These are phyloP conservation scores for Stichopus horrens DNA, from an alignment of 53 echinoderm and acorn worm species.

Conservation along the genomic window DNA sequence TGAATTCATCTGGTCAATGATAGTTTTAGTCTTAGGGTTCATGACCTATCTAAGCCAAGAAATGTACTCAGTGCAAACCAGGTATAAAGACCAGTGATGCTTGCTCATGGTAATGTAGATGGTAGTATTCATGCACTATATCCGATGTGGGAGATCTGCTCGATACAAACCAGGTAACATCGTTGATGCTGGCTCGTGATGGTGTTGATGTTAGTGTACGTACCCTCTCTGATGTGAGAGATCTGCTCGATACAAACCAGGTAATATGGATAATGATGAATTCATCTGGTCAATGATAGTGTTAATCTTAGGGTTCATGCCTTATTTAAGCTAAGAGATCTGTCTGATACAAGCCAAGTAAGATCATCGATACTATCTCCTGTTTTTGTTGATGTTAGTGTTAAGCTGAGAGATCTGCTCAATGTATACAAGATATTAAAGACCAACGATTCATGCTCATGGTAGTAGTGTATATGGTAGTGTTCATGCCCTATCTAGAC, in stretches of 20 bases:
- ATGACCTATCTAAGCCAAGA: constrained; percentile 4
- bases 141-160: constrained; percentile 59
- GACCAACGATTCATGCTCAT: constrained; percentile 30
- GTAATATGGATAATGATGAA: constrained; percentile 4
- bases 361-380: constrained; percentile 26
- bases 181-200: constrained; percentile 54
- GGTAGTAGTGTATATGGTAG: constrained; percentile 87
- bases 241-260: constrained; percentile 79
- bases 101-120: constrained; percentile 82
- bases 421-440: constrained; percentile 67
- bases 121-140: constrained; percentile 75
- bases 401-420: constrained; percentile 65
- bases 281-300: background rate
- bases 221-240: constrained; percentile 85
- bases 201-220: constrained; percentile 90
- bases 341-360: constrained; percentile 81
- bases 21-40: background rate
- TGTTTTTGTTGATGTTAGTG: constrained; percentile 89
- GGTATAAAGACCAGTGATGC: constrained; percentile 48
- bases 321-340: constrained; percentile 45
- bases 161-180: constrained; percentile 73
- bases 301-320: background rate
- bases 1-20: too few species aligned
- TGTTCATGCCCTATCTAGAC: constrained; percentile 59
- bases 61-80: constrained; percentile 79